Base-by-base conservation (phyloP, 37 sponge, comb jelly and placozoan genomes). In the Aplysina aerophoba region DNA sequence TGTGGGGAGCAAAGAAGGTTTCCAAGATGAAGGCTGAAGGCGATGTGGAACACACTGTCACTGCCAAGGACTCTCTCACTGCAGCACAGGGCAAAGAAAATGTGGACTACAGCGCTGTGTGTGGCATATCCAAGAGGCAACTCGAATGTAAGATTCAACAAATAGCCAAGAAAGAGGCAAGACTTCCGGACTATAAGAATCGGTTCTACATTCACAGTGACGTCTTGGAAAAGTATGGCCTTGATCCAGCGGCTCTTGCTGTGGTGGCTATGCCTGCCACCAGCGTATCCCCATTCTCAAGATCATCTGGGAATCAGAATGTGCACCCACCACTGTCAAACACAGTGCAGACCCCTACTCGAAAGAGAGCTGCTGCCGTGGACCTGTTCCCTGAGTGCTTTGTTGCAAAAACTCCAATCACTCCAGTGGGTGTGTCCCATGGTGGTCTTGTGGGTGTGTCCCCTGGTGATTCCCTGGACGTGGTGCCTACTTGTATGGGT, bases 101-200 rank as follows among this genome's bases (percentile, higher is more conserved):
- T 28, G 61, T 56, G n/a, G 59, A 73, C 57, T 85, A 56, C 77
- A 87, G 89, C 20, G 40, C 60, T 56, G 34, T 68, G 21, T 86
- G 84, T 15, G 87, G 91, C 3, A 95, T 95, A 30, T 95, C 96
- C 21, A 92, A 92, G 61, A 88, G 95, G 8, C 94, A 95, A 69
- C 67, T 95, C 21, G 94, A 85, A 39, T 81, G 22, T 27, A 95
- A 92, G 67, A 95, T 95, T 28, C 55, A 41, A 21, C 40, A 61
- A 16, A 93, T 95, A 16, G 96, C 96, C 22, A 63, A 73, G 30
- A 95, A 95, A 72, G 91, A 93, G 33, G 12, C 24, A 20, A 72
- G 93, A 21, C 22, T 82, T 24, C 89, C 89, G 41, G 39, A 28
- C 50, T 11, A 40, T 67, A 85, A 30, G 71, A 31, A 35, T 5